A percentile compares a stretch with the other conserved stretches of the same genome.
Evolutionary conservation across 2,888 invertebrate species (phyloP).

Genomic region (Meghimatium bilineatum): DNA sequence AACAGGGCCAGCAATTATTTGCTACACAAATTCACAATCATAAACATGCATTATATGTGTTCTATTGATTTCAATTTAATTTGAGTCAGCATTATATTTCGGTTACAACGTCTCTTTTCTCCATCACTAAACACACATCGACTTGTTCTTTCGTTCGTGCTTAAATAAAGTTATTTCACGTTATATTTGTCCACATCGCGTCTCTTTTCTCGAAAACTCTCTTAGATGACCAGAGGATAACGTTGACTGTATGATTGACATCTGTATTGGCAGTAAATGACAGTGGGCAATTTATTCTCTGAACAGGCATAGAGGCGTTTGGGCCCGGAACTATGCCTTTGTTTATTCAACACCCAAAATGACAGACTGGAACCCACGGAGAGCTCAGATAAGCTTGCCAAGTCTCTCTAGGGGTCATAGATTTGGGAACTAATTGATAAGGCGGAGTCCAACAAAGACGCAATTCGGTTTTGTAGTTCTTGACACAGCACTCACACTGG

Average conservation of each 20-base stretch:
- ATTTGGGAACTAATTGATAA: conserved; percentile 40
- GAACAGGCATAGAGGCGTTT: not conserved
- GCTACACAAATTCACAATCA: too few relatives aligned
- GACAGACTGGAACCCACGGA: conserved; percentile 30
- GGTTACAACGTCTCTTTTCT: too few relatives aligned
- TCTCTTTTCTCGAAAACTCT: not conserved
- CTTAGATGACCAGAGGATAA: conserved; percentile 28
- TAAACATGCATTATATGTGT: too few relatives aligned
- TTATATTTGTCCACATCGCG: not conserved
- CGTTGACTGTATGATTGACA: conserved; percentile 25
- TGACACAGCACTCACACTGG: not conserved
- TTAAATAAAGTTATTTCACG: not conserved
- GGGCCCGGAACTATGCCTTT: not conserved
- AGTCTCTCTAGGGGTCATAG: conserved; percentile 34
- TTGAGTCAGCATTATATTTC: too few relatives aligned
- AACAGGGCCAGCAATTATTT: too few relatives aligned
- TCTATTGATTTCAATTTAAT: too few relatives aligned
- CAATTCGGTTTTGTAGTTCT: conserved; percentile 24
- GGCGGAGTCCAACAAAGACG: conserved; percentile 40
- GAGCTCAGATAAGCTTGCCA: conserved; percentile 29
- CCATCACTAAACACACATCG: too few relatives aligned
- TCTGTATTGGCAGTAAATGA: conserved; percentile 26
- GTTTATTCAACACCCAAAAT: conserved; percentile 23
- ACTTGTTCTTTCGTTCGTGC: too few relatives aligned
- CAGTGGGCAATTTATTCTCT: conserved; percentile 41